Evolutionary conservation across 2,888 invertebrate genomes (phyloP).

Genomic region (Ditula angustiorana): DNA sequence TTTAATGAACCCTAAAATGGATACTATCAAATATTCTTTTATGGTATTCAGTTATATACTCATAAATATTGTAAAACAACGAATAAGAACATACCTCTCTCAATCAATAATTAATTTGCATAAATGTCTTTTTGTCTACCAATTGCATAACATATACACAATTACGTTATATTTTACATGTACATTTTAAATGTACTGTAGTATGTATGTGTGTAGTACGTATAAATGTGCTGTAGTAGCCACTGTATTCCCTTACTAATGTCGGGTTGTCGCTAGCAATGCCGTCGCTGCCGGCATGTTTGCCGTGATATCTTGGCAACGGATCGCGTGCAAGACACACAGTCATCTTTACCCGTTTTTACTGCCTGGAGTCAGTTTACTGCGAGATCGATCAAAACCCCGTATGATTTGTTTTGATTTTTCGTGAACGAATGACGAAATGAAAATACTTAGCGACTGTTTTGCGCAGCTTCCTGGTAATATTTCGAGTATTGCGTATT

Average conservation of each 20-base stretch:
- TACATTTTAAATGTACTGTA: background rate
- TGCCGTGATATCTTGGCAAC: constrained; percentile 37
- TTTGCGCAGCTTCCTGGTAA: background rate
- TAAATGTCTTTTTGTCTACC: too few relatives aligned
- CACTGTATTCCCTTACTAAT: background rate
- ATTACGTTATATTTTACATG: too few relatives aligned
- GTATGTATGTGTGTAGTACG: too few relatives aligned
- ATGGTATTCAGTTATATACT: too few relatives aligned
- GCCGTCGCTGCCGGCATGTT: constrained; percentile 21
- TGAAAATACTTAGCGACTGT: background rate
- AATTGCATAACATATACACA: too few relatives aligned
- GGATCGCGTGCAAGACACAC: constrained; percentile 35
- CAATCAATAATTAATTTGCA: too few relatives aligned
- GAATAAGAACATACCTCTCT: too few relatives aligned
- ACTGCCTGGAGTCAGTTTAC: constrained; percentile 41
- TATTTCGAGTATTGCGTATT: too few relatives aligned
- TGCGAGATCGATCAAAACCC: constrained; percentile 62
- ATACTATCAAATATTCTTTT: too few relatives aligned
- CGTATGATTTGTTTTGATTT: constrained; percentile 58
- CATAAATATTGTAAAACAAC: too few relatives aligned
- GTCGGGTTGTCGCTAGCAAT: constrained; percentile 1
- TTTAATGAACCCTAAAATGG: too few relatives aligned
- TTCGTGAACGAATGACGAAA: background rate
- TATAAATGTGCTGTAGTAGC: too few relatives aligned
- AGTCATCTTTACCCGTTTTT: constrained; percentile 35